Evolutionary conservation across 2,888 invertebrate species (phyloP), one percentile per base, ranked within the genome.

Genomic region (Portevinia maculata): DNA sequence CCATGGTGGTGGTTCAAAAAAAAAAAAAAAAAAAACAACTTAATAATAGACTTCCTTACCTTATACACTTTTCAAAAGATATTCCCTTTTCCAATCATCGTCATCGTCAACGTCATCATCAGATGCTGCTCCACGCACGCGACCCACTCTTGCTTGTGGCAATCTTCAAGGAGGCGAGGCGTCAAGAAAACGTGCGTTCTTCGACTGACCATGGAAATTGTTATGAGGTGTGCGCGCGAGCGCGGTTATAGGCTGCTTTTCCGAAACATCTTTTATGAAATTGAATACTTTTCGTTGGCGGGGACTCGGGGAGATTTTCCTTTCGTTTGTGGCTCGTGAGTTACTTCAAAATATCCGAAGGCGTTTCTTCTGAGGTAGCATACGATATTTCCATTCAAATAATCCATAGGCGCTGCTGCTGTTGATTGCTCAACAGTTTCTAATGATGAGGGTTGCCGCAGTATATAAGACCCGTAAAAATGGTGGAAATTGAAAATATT

Each of bases 401-500:
- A 17, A 50, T 57, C 34, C 32, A 59, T 34, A 21, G 52, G 67
- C 50, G 55, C 65, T 52, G 48, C 32, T 41, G 15, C 39, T 41
- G 37, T 59, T 69, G 75, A 81, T 81, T 81, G 64, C 64, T 50
- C 79, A 75, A 75, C n/a, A 37, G 50, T 32, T 30, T 59, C 44
- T 70, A 70, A 81, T 81, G 69, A 81, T 81, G 79, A 74, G 79
- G 79, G 79, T 73, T 69, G 69, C 60, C 46, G 15, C 39, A 32
- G 34, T 44, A n/a, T 60, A 41, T 44, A 15, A 13, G 52, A 9
- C 64, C 70, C 81, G 48, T 75, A 57, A 81, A 81, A 81, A 81
- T 81, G 81, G 81, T 70, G 75, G 81, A 81, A 69, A 70, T 60
- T 59, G 48, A 48, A 81, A 81, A 65, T 79, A 74, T 81, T 81